Percentiles rank a stretch among this genome's conserved stretches.
Conservation (phyloP, 2,888 invertebrate species). For the Eilema depressum region DNA sequence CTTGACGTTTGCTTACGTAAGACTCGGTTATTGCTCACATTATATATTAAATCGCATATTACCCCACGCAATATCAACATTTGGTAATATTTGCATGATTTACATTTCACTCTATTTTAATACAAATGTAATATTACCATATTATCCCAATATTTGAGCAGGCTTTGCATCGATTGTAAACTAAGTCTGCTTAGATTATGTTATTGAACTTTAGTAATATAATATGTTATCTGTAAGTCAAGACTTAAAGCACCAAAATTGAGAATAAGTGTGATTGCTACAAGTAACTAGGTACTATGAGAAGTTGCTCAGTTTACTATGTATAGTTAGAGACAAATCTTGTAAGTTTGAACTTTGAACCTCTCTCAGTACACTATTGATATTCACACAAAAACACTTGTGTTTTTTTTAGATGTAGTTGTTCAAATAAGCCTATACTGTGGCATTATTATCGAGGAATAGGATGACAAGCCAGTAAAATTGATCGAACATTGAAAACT, state of each 20-base stretch:
- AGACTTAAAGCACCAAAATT: background rate
- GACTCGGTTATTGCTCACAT: slow-evolving; percentile 38
- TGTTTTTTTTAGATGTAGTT: no score
- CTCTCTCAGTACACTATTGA: no score
- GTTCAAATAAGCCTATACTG: no score
- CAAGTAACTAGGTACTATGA: background rate
- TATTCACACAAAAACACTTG: no score
- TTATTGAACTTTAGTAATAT: background rate
- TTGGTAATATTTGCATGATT: slow-evolving; percentile 50
- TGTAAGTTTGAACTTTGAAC: no score
- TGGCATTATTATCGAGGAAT: no score
- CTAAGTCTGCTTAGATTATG: background rate
- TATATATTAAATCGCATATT: slow-evolving; percentile 42
- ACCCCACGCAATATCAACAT: slow-evolving; percentile 57
- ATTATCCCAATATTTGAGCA: background rate
- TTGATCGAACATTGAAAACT: no score
- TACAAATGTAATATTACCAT: background rate
- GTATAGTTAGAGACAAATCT: no score
- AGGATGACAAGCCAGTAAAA: no score
- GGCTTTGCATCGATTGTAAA: background rate
- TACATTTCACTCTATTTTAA: slow-evolving; percentile 35
- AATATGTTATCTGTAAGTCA: background rate
- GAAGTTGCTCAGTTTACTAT: no score
- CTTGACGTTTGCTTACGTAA: slow-evolving; percentile 74
- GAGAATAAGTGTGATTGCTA: background rate